Percentiles rank a stretch among this genome's conserved stretches.
phyloP scores from a whole-genome alignment of 2,888 invertebrate species.

The Aleiodes testaceus region DNA sequence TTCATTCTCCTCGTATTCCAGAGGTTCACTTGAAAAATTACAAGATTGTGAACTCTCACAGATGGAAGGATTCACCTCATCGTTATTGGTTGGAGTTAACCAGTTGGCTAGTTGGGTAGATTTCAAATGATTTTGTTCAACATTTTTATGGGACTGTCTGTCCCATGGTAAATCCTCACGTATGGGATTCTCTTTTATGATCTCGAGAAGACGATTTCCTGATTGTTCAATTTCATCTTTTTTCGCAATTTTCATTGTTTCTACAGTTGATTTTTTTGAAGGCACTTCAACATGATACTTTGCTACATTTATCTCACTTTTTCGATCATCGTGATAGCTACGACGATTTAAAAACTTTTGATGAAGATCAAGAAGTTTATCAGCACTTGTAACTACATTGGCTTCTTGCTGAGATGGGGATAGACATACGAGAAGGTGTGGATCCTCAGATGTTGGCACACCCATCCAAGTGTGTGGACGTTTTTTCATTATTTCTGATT shows the following conservation, averaged over 20 bases:
- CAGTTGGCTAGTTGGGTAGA: slow-evolving; percentile 68
- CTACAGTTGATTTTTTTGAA: slow-evolving; percentile 8
- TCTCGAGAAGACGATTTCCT: slow-evolving; percentile 59
- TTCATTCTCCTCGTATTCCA: slow-evolving; percentile 35
- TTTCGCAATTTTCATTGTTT: slow-evolving; percentile 31
- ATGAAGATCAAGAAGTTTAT: slow-evolving; percentile 81
- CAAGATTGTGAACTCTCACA: slow-evolving; percentile 30
- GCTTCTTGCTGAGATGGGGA: slow-evolving; percentile 81
- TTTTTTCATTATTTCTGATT: slow-evolving; percentile 54
- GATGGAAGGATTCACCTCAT: slow-evolving; percentile 49
- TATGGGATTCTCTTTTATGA: slow-evolving; percentile 64
- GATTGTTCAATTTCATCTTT: slow-evolving; percentile 40
- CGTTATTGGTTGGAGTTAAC: slow-evolving; percentile 64
- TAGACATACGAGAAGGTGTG: slow-evolving; percentile 79
- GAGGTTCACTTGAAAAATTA: slow-evolving; percentile 47
- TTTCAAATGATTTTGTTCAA: slow-evolving; percentile 62
- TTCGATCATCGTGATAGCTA: slow-evolving; percentile 74
- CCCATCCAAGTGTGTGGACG: slow-evolving; percentile 76
- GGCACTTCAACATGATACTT: slow-evolving; percentile 55
- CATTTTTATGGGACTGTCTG: slow-evolving; percentile 38
- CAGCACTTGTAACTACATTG: slow-evolving; percentile 76
- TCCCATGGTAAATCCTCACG: slow-evolving; percentile 21
- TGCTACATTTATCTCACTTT: slow-evolving; percentile 54
- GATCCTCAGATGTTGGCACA: slow-evolving; percentile 77
- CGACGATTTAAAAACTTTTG: slow-evolving; percentile 80